Evolutionary conservation across 2,113 vertebrate genomes (phyloP).

Genomic region (Ursus arctos): DNA sequence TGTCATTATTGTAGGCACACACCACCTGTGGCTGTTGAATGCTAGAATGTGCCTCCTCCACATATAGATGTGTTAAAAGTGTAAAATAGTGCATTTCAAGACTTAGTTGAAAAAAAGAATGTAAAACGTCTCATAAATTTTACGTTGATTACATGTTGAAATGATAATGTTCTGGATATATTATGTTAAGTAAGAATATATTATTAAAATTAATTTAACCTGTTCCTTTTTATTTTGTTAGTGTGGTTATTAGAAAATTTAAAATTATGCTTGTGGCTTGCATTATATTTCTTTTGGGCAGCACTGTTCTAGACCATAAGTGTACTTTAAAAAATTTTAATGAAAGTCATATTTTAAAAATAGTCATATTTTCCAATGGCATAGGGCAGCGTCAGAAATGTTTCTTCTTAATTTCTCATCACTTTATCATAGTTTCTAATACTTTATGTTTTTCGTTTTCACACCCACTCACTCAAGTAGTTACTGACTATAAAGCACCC

Average conservation of each 20-base stretch:
- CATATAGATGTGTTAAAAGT: neutral
- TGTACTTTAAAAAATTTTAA: neutral
- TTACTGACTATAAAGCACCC: slow-evolving; percentile 11
- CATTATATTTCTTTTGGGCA: neutral
- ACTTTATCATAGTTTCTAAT: neutral
- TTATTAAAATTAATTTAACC: slow-evolving; percentile 33
- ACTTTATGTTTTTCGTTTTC: slow-evolving; percentile 30
- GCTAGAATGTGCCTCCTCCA: neutral
- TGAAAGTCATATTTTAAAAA: neutral
- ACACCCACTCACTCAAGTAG: neutral
- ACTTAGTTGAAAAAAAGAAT: neutral
- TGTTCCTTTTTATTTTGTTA: slow-evolving; percentile 30
- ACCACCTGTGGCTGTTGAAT: neutral
- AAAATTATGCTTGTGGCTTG: neutral
- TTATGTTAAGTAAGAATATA: neutral
- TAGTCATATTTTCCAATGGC: neutral
- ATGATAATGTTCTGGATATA: neutral
- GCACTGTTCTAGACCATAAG: neutral
- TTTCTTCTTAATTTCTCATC: slow-evolving; percentile 37
- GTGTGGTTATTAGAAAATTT: neutral
- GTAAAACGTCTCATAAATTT: slow-evolving; percentile 17
- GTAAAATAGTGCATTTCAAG: neutral
- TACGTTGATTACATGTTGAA: neutral
- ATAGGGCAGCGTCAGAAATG: neutral
- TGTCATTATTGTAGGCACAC: neutral